phyloP scores from a whole-genome alignment of 2,113 vertebrate species.

The Antechinus stuartii region DNA sequence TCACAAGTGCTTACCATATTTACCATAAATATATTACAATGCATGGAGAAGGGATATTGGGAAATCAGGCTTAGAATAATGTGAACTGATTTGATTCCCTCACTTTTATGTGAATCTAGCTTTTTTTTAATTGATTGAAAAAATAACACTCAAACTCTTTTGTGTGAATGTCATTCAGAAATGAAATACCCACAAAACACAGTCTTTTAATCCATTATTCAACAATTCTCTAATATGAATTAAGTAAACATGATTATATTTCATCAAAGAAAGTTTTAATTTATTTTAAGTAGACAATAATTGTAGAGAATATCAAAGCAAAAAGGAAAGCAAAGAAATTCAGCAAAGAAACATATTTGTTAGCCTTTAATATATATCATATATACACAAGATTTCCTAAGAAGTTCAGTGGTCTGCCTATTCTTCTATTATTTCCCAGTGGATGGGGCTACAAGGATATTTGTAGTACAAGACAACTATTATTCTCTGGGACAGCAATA shows the following conservation, averaged over 20 bases:
- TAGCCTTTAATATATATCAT: not conserved
- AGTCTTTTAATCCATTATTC: conserved; percentile 75
- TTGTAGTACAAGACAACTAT: not conserved
- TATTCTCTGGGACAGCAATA: not conserved
- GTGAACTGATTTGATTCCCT: conserved; percentile 57
- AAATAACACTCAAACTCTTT: conserved; percentile 24
- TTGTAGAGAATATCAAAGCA: not conserved
- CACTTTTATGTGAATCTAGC: conserved; percentile 53
- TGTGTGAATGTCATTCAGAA: conserved; percentile 67
- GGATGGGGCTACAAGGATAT: not conserved
- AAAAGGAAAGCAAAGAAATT: not conserved
- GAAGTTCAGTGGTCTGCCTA: not conserved
- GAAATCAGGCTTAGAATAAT: conserved; percentile 58
- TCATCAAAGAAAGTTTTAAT: conserved; percentile 67
- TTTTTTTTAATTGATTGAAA: conserved; percentile 56
- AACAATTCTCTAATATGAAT: conserved; percentile 66
- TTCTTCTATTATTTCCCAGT: not conserved
- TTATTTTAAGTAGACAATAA: not conserved
- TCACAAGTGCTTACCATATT: conserved; percentile 75
- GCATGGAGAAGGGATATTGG: conserved; percentile 60
- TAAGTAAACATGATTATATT: conserved; percentile 72
- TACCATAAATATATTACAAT: conserved; percentile 73
- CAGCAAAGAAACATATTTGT: not conserved
- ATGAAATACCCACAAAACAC: conserved; percentile 65
- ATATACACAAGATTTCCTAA: not conserved